Conservation (phyloP, 2,113 vertebrate species). For the Dendrocopos noguchii region DNA sequence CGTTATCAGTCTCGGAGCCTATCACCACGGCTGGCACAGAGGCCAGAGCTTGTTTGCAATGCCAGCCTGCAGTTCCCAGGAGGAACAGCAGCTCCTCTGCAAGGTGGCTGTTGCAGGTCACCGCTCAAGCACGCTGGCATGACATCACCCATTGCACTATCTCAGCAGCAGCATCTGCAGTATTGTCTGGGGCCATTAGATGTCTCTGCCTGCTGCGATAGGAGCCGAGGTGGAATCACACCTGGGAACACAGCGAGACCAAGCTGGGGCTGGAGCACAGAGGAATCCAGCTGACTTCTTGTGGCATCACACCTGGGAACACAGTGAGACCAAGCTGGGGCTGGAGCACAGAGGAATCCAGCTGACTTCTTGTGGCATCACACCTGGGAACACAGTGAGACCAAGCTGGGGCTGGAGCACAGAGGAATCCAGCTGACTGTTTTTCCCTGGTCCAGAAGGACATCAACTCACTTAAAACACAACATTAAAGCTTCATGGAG, state of each 20-base stretch:
- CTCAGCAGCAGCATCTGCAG: not conserved
- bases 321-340: not conserved
- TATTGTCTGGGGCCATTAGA: not conserved
- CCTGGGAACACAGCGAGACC: not conserved
- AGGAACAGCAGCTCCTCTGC: not conserved
- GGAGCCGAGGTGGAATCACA: not conserved
- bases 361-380: not conserved
- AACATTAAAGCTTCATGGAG: not conserved
- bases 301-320: not conserved
- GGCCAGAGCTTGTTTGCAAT: not conserved
- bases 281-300: not conserved
- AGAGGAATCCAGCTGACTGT: not conserved
- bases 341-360: accelerated
- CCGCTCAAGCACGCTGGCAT: not conserved
- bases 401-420: not conserved
- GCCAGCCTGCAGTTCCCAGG: not conserved
- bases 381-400: not conserved
- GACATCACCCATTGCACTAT: accelerated
- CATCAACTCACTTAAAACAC: not conserved
- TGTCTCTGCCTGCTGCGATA: not conserved
- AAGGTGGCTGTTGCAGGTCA: not conserved
- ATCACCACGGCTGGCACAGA: not conserved
- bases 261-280: not conserved
- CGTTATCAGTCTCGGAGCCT: not conserved
- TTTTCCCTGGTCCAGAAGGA: not conserved